phyloP scores from a whole-genome alignment of 2,888 invertebrate genomes.

The Caenorhabditis panamensis region DNA sequence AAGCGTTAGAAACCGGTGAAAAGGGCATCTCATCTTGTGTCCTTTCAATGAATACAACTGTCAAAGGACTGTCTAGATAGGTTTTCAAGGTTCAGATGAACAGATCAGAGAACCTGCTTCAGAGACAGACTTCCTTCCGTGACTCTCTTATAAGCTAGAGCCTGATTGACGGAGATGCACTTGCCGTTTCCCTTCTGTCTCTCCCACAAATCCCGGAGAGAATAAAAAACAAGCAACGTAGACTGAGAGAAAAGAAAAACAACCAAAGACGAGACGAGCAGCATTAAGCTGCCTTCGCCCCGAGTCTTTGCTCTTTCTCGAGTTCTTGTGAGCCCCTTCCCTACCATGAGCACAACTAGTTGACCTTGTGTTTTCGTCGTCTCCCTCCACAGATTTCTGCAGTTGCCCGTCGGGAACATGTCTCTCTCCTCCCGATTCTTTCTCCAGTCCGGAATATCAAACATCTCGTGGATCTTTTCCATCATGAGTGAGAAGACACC shows the following conservation, averaged over 20 bases:
- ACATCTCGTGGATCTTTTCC: constrained; percentile 19
- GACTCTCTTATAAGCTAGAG: neutral
- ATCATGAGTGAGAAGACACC: constrained; percentile 6
- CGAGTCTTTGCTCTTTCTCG: constrained; percentile 33
- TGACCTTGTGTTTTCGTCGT: constrained; percentile 54
- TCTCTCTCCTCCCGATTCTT: neutral
- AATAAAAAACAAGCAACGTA: constrained; percentile 17
- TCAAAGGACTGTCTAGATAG: neutral
- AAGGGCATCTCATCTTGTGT: neutral
- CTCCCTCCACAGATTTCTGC: constrained; percentile 34
- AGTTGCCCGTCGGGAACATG: constrained; percentile 18
- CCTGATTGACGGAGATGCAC: constrained; percentile 25
- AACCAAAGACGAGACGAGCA: constrained; percentile 30
- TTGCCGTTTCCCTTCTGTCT: constrained; percentile 1
- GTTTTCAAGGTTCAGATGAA: neutral
- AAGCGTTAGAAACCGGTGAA: neutral
- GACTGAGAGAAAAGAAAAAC: constrained; percentile 18
- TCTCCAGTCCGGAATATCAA: constrained; percentile 22
- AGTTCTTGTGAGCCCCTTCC: constrained; percentile 3
- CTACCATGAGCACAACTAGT: constrained; percentile 34
- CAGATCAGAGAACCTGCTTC: neutral
- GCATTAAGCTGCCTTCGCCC: constrained; percentile 29
- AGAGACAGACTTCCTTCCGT: neutral
- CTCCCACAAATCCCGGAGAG: constrained; percentile 3
- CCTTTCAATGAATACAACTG: neutral